These are phyloP conservation scores for Blastobasis adustella DNA, from an alignment of 2,888 invertebrate genomes.

Conservation along the genomic window DNA sequence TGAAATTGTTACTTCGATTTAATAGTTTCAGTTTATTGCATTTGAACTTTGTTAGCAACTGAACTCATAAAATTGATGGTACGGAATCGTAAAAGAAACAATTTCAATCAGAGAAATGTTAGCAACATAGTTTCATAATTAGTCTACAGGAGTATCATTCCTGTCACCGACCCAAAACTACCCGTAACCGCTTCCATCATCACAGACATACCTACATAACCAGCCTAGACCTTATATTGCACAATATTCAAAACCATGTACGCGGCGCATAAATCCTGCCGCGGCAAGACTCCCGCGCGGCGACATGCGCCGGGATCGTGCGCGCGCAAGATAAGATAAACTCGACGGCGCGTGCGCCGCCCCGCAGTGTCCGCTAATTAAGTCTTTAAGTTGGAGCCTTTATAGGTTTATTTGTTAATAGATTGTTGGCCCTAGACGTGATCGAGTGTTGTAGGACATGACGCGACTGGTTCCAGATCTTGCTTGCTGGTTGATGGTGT, in stretches of 20 bases:
- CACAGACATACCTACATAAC: too few relatives aligned
- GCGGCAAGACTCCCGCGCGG: slow-evolving; percentile 37
- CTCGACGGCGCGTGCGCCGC: slow-evolving; percentile 48
- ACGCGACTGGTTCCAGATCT: too few relatives aligned
- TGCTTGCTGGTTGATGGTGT: background rate
- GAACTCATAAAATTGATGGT: too few relatives aligned
- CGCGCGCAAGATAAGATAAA: slow-evolving; percentile 54
- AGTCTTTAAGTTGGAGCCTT: slow-evolving; percentile 61
- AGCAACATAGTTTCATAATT: too few relatives aligned
- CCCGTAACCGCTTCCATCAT: too few relatives aligned
- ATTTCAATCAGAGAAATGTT: too few relatives aligned
- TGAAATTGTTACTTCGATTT: too few relatives aligned
- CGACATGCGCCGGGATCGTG: slow-evolving; percentile 34
- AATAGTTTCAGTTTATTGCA: too few relatives aligned
- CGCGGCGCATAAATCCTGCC: slow-evolving; percentile 28
- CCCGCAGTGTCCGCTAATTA: slow-evolving; percentile 68
- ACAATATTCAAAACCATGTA: slow-evolving; percentile 13
- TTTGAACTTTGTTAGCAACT: too few relatives aligned
- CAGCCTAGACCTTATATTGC: background rate
- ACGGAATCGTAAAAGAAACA: too few relatives aligned
- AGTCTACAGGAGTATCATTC: too few relatives aligned
- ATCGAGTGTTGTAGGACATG: background rate
- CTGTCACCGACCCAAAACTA: too few relatives aligned
- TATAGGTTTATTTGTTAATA: slow-evolving; percentile 52
- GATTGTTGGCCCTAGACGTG: slow-evolving; percentile 14